Evolutionary conservation across 2,888 invertebrate species (phyloP).

Genomic region (Diaphora mendica): DNA sequence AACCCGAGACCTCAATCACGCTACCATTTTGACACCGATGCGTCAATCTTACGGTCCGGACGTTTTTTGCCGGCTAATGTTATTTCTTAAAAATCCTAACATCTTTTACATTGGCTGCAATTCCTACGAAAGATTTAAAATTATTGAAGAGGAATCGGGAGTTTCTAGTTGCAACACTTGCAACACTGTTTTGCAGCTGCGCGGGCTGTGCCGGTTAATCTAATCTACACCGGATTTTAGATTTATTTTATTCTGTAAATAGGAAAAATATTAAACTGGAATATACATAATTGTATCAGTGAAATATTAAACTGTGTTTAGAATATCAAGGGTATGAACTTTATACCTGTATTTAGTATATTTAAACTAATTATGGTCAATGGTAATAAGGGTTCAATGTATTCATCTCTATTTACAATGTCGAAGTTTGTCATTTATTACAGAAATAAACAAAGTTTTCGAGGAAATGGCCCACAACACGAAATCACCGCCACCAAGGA

Average conservation of each 20-base stretch:
- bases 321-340: background rate
- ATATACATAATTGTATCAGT: background rate
- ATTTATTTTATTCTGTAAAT: background rate
- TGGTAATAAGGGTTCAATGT: background rate
- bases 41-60: no score
- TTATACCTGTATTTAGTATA: background rate
- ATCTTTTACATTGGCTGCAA: background rate
- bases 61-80: no score
- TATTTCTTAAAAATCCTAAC: background rate
- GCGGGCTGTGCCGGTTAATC: background rate
- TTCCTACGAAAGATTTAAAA: no score
- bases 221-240: background rate
- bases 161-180: background rate
- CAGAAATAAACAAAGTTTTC: background rate
- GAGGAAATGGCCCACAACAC: background rate
- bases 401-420: background rate
- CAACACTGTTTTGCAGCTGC: no score
- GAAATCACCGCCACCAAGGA: background rate
- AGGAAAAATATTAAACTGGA: background rate
- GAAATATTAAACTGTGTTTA: background rate
- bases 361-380: background rate
- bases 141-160: no score
- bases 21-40: no score
- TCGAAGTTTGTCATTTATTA: background rate
- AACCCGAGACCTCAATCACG: no score